Percentiles rank a stretch among this genome's conserved stretches.
phyloP scores from a whole-genome alignment of 2,888 invertebrate species.

The Oasisia sp. region DNA sequence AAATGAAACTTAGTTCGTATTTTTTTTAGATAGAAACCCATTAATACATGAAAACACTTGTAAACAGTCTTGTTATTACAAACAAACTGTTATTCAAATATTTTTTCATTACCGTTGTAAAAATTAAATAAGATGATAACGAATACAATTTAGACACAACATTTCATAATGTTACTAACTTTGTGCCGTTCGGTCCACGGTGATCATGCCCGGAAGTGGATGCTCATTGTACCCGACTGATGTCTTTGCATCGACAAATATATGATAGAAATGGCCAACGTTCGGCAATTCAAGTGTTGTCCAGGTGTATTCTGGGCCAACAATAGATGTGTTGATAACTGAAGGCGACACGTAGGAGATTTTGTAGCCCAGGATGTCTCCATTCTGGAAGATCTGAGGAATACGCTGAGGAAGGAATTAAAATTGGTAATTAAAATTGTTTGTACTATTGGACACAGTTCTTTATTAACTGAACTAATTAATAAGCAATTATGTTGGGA shows the following conservation, averaged over 20 bases:
- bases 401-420: neutral
- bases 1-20: neutral
- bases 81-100: neutral
- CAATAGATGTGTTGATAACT: neutral
- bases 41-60: neutral
- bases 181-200: neutral
- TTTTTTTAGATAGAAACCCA: neutral
- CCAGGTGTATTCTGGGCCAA: neutral
- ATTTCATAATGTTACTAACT: slow-evolving; percentile 1
- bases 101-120: neutral
- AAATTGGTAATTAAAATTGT: neutral
- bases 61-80: neutral
- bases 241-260: slow-evolving; percentile 4
- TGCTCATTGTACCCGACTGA: neutral
- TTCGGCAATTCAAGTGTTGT: neutral
- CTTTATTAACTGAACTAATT: neutral
- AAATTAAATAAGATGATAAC: neutral
- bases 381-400: neutral
- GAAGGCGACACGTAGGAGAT: neutral
- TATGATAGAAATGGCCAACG: neutral
- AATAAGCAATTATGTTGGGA: too few species aligned
- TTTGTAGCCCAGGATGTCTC: neutral
- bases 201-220: neutral
- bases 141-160: neutral
- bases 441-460: neutral